Conservation (phyloP, 2,888 invertebrate species). For the Limenitis arthemis region DNA sequence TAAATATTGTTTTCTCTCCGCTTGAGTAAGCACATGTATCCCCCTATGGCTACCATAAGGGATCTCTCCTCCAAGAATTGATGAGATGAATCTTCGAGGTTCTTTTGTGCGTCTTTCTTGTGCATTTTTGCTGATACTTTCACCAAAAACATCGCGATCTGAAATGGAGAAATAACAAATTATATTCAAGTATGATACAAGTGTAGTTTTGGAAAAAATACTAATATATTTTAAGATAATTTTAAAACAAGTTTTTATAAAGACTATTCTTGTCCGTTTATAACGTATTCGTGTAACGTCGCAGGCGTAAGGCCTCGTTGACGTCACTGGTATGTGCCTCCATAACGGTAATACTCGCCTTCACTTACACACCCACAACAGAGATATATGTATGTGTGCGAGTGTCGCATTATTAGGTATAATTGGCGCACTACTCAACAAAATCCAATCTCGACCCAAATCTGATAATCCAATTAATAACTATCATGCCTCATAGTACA, state of each 20-base stretch:
- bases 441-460: slow-evolving; percentile 57
- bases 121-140: slow-evolving; percentile 42
- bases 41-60: slow-evolving; percentile 85
- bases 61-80: slow-evolving; percentile 84
- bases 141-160: slow-evolving; percentile 70
- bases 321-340: slow-evolving; percentile 71
- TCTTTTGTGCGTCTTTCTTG: slow-evolving; percentile 59
- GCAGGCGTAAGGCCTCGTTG: slow-evolving; percentile 62
- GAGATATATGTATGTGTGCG: slow-evolving; percentile 25
- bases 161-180: slow-evolving; percentile 36
- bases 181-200: not conserved
- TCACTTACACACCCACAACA: slow-evolving; percentile 46
- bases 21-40: slow-evolving; percentile 81
- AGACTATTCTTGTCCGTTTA: slow-evolving; percentile 45
- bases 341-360: slow-evolving; percentile 70
- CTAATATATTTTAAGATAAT: not conserved
- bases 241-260: slow-evolving; percentile 29
- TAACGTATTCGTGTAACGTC: slow-evolving; percentile 62
- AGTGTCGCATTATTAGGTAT: slow-evolving; percentile 39
- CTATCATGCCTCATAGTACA: too few relatives aligned
- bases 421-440: slow-evolving; percentile 50
- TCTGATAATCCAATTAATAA: slow-evolving; percentile 29
- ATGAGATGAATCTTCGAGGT: slow-evolving; percentile 80
- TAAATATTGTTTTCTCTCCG: slow-evolving; percentile 85
- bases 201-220: not conserved